These are phyloP conservation scores for Standfussiana lucernea DNA, from an alignment of 2,888 invertebrate genomes.

Conservation along the genomic window DNA sequence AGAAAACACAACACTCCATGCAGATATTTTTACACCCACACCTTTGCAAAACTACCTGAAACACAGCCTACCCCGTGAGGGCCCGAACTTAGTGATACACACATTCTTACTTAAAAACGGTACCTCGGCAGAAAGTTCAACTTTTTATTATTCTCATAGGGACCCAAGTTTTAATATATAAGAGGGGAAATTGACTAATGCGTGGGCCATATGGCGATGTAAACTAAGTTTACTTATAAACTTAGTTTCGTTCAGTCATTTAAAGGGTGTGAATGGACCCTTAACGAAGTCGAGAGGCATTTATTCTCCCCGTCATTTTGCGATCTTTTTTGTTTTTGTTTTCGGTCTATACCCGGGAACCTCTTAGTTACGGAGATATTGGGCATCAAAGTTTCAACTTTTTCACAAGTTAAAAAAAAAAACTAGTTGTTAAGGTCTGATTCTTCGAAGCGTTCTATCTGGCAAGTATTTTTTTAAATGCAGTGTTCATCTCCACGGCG, in stretches of 20 bases:
- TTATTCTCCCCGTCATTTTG: background rate
- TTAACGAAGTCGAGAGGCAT: background rate
- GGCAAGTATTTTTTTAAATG: too few species aligned
- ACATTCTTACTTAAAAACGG: constrained; percentile 60
- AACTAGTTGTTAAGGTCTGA: too few species aligned
- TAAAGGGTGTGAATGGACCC: background rate
- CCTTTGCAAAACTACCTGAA: constrained; percentile 18
- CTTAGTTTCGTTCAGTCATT: background rate
- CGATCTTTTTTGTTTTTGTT: background rate
- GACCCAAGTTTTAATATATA: constrained; percentile 48
- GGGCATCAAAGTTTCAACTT: background rate
- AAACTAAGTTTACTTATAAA: background rate
- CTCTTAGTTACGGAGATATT: background rate
- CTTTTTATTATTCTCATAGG: constrained; percentile 47
- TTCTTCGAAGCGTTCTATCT: too few species aligned
- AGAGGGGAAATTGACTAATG: constrained; percentile 11
- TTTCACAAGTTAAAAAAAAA: too few species aligned
- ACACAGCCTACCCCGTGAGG: constrained; percentile 39
- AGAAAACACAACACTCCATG: background rate
- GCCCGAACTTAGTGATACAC: constrained; percentile 48
- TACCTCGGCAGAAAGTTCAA: constrained; percentile 27
- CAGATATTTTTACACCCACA: background rate
- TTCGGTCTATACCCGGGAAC: background rate
- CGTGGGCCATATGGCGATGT: background rate
- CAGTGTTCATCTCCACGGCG: too few species aligned